Conservation (phyloP, 1,140 invertebrate species). For the Theocolax elegans region DNA sequence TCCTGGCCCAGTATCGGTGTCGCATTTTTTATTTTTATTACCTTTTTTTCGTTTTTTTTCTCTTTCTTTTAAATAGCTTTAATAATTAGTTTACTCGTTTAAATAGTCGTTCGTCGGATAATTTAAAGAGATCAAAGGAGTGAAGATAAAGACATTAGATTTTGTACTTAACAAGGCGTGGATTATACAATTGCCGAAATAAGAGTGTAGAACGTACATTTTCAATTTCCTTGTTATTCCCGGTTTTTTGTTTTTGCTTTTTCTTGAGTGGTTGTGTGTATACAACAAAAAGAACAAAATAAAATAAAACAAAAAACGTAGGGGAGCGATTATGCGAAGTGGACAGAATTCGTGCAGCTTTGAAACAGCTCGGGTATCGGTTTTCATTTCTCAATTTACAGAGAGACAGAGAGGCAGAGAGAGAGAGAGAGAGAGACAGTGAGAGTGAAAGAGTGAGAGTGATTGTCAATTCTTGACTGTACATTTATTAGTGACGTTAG, state of each 20-base stretch:
- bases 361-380: constrained; percentile 52
- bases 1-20: constrained; percentile 65
- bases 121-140: constrained; percentile 24
- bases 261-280: no score
- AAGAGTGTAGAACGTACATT: no score
- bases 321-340: no score
- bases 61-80: constrained; percentile 24
- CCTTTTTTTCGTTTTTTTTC: no score
- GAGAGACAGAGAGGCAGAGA: constrained; percentile 64
- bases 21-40: constrained; percentile 28
- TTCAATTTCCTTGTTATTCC: no score
- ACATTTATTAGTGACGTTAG: constrained; percentile 45
- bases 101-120: no score
- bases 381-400: constrained; percentile 55
- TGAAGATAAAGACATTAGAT: constrained; percentile 37
- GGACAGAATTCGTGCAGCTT: constrained; percentile 49
- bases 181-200: no score
- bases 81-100: no score
- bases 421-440: no score
- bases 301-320: constrained; percentile 38
- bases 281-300: neutral
- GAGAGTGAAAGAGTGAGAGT: constrained; percentile 63
- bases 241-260: no score
- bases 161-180: constrained; percentile 32
- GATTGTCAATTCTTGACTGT: constrained; percentile 65